Conservation (phyloP, 2,797 vertebrate genomes). For the Takifugu ocellatus region DNA sequence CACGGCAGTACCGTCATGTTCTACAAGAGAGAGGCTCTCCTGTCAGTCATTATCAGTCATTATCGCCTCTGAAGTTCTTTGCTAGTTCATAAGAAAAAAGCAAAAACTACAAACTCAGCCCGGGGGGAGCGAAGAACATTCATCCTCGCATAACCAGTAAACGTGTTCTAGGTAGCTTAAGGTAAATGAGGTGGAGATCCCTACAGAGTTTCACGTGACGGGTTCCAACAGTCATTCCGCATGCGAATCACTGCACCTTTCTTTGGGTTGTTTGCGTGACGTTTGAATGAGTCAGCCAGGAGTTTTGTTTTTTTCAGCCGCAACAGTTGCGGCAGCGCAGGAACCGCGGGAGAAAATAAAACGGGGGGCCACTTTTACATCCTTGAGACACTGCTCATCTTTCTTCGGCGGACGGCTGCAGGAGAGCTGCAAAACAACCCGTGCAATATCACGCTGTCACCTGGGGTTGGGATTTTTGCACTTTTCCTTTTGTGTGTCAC, state of each 20-base stretch:
- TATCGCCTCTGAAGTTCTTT: background rate
- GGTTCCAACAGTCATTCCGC: constrained; percentile 23
- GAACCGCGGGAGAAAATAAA: constrained; percentile 14
- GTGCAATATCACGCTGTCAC: background rate
- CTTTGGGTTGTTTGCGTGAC: constrained; percentile 38
- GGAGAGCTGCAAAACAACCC: constrained; percentile 1
- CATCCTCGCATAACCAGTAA: background rate
- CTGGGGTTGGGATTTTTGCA: background rate
- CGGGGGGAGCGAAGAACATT: background rate
- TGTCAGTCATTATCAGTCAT: constrained; percentile 28
- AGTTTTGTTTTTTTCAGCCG: background rate
- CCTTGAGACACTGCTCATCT: constrained; percentile 10
- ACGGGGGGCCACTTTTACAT: background rate
- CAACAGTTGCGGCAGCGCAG: background rate
- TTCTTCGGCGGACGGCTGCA: background rate
- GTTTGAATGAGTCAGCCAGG: constrained; percentile 37
- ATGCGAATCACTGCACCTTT: constrained; percentile 29
- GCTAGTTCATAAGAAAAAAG: constrained; percentile 2
- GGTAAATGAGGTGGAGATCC: background rate
- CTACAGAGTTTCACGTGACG: constrained; percentile 17
- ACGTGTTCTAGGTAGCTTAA: background rate
- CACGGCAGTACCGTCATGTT: constrained; percentile 11
- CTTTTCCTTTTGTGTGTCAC: background rate
- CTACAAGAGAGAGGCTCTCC: constrained; percentile 26
- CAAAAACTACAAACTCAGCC: too few relatives aligned